Percentiles rank a stretch among this genome's conserved stretches.
phyloP scores from a whole-genome alignment of 2,888 invertebrate species.

The Noctua janthe region DNA sequence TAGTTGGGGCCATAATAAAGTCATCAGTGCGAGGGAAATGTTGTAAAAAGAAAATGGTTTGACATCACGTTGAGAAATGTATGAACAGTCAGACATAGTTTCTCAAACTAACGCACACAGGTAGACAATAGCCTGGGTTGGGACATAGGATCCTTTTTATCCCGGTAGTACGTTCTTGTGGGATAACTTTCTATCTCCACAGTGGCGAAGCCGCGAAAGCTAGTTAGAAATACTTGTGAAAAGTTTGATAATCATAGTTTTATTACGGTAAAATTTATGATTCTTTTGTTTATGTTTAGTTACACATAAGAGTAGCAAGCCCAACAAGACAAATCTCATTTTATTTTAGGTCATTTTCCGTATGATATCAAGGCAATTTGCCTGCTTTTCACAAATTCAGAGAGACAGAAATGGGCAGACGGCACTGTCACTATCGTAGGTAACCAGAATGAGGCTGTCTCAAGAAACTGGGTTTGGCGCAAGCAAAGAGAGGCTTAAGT shows the following conservation, averaged over 20 bases:
- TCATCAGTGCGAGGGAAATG: background rate
- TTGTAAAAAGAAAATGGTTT: constrained; percentile 3
- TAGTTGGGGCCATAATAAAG: background rate
- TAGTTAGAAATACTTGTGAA: background rate
- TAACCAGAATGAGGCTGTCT: background rate
- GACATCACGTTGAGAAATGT: background rate
- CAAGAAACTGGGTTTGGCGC: background rate
- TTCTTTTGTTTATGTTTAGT: background rate
- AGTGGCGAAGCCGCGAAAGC: background rate
- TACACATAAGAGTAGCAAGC: too few relatives aligned
- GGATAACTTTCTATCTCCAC: background rate
- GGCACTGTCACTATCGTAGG: background rate
- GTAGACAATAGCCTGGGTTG: background rate
- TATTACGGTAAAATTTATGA: background rate
- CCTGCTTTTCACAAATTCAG: background rate
- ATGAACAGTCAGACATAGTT: background rate
- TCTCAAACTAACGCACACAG: background rate
- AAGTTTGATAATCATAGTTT: background rate
- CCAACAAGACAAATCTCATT: background rate
- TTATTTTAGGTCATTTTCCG: background rate
- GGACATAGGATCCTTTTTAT: background rate
- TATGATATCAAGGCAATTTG: background rate
- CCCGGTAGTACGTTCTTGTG: background rate
- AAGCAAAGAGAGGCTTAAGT: background rate
- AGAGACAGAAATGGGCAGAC: background rate